Conservation (phyloP, 2,888 invertebrate species). For the Drosophila pegasa region DNA sequence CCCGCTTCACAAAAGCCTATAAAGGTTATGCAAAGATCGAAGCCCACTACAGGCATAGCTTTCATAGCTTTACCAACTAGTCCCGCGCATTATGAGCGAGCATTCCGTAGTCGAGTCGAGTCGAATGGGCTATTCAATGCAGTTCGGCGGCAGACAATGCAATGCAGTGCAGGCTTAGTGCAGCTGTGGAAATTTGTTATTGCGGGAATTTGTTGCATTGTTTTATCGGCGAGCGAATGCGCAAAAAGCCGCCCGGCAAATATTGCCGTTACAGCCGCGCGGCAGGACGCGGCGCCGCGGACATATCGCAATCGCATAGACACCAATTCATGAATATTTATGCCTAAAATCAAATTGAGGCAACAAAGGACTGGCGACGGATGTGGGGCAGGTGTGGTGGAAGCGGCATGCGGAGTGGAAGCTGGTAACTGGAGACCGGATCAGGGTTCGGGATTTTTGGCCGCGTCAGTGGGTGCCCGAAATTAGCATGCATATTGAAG, state of each 20-base stretch:
- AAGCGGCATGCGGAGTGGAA: background rate
- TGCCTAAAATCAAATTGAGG: conserved; percentile 60
- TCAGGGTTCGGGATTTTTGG: conserved; percentile 6
- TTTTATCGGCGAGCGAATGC: conserved; percentile 34
- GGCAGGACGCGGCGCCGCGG: conserved; percentile 2
- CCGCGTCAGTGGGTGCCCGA: conserved; percentile 23
- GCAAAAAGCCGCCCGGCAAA: conserved; percentile 7
- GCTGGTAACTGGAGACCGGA: background rate
- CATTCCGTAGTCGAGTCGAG: background rate
- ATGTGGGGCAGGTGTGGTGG: background rate
- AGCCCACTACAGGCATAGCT: too few relatives aligned
- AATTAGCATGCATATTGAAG: conserved; percentile 66
- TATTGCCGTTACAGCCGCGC: conserved; percentile 19
- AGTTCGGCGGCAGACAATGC: conserved; percentile 29
- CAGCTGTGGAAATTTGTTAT: conserved; percentile 39
- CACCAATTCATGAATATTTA: conserved; percentile 58
- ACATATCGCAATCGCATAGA: conserved; percentile 49
- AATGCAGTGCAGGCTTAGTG: conserved; percentile 34
- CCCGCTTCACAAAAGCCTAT: too few relatives aligned
- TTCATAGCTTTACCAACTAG: too few relatives aligned
- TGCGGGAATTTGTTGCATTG: conserved; percentile 43
- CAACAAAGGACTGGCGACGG: too few relatives aligned
- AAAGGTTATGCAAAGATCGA: too few relatives aligned
- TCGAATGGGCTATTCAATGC: too few relatives aligned
- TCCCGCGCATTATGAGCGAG: too few relatives aligned